Conservation (phyloP, 2,797 vertebrate species). For the Percopsis omiscomaycus region DNA sequence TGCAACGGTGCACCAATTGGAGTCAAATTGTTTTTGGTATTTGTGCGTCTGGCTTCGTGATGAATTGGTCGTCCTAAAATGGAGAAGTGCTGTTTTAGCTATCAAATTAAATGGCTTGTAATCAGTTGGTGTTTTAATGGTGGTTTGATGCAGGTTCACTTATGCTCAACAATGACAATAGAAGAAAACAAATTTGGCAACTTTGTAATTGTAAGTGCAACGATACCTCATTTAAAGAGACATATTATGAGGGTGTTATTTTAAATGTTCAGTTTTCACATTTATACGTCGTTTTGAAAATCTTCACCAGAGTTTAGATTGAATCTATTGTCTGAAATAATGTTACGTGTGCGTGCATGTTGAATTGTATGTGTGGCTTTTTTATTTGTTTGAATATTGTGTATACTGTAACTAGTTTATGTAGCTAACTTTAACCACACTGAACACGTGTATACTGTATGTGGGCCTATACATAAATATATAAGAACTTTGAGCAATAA, state of each 20-base stretch:
- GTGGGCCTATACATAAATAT: background rate
- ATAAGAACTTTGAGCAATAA: background rate
- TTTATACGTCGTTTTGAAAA: constrained; percentile 53
- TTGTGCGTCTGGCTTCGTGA: constrained; percentile 71
- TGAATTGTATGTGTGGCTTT: constrained; percentile 9
- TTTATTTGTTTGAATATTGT: constrained; percentile 9
- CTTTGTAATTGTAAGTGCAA: constrained; percentile 71
- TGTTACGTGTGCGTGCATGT: background rate
- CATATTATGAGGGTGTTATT: constrained; percentile 63
- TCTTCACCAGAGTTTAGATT: constrained; percentile 60
- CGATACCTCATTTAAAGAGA: constrained; percentile 71
- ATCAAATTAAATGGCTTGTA: constrained; percentile 80
- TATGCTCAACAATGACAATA: constrained; percentile 72
- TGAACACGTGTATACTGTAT: too few relatives aligned
- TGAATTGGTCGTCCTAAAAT: constrained; percentile 70
- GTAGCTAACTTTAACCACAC: too few relatives aligned
- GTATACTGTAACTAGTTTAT: background rate
- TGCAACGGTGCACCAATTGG: constrained; percentile 70
- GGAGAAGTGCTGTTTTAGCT: constrained; percentile 69
- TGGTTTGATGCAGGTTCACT: constrained; percentile 60
- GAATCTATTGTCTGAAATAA: constrained; percentile 37
- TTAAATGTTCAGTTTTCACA: constrained; percentile 52
- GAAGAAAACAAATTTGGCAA: constrained; percentile 61
- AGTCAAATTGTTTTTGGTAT: constrained; percentile 77
- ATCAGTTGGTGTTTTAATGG: constrained; percentile 77